Conservation (phyloP, 2,797 vertebrate species). For the Cetoscarus ocellatus region DNA sequence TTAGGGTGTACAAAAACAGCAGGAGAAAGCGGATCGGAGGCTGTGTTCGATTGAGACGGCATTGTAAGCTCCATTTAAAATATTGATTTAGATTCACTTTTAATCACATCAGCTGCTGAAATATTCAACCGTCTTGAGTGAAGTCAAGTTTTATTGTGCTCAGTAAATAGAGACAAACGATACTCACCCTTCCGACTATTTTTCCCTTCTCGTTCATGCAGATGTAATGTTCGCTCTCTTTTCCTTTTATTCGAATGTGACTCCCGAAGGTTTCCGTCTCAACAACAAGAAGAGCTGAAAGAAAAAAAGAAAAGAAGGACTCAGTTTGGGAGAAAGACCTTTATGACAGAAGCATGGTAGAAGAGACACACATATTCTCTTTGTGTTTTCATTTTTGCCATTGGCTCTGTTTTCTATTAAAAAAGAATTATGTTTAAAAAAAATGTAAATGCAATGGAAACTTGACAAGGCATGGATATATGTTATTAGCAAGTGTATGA, state of each 20-base stretch:
- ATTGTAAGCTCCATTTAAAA: slow-evolving; percentile 49
- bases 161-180: background rate
- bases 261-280: slow-evolving; percentile 90
- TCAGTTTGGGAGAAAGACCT: background rate
- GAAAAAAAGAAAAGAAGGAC: slow-evolving; percentile 30
- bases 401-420: no score
- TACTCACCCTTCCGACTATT: slow-evolving; percentile 87
- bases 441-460: no score
- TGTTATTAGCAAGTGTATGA: no score
- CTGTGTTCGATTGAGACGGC: slow-evolving; percentile 39
- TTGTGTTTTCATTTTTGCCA: no score
- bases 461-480: no score
- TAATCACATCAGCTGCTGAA: background rate
- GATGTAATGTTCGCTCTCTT: slow-evolving; percentile 89
- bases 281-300: slow-evolving; percentile 86
- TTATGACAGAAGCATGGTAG: background rate
- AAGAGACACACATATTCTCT: no score
- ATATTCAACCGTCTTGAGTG: background rate
- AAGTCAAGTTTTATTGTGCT: background rate
- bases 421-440: no score
- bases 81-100: slow-evolving; percentile 31
- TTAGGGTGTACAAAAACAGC: slow-evolving; percentile 69
- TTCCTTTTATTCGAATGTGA: slow-evolving; percentile 88
- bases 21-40: slow-evolving; percentile 56
- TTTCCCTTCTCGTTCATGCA: slow-evolving; percentile 90